Percentiles rank a stretch among this genome's conserved stretches.
phyloP scores from a whole-genome alignment of 2,888 invertebrate genomes.

The Diplazon laetatorius region DNA sequence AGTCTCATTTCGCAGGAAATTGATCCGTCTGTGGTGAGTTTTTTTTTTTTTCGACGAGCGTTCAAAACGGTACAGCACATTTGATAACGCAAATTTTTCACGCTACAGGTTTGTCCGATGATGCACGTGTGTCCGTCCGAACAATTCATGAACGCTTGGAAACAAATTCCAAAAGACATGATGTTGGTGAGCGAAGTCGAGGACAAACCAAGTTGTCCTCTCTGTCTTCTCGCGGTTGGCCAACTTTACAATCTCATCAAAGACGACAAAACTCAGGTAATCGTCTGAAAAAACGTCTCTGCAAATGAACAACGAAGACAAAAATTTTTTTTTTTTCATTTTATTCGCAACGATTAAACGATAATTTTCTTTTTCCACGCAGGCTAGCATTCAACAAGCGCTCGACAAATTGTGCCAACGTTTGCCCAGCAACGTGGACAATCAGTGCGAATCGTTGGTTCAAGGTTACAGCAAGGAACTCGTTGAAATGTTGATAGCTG shows the following conservation, averaged over 20 bases:
- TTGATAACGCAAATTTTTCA: background rate
- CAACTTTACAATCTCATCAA: slow-evolving; percentile 89
- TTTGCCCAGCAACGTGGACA: slow-evolving; percentile 86
- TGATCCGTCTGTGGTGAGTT: slow-evolving; percentile 87
- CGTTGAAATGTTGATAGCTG: slow-evolving; percentile 90
- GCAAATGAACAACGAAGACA: background rate
- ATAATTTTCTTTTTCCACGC: too few species aligned
- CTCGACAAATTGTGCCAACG: slow-evolving; percentile 88
- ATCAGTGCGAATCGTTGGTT: slow-evolving; percentile 90
- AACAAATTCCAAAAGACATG: slow-evolving; percentile 81
- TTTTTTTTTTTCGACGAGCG: too few species aligned
- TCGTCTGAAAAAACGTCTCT: background rate
- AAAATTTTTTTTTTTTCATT: slow-evolving; percentile 63
- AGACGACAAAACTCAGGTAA: slow-evolving; percentile 90
- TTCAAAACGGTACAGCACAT: too few species aligned
- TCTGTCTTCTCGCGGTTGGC: slow-evolving; percentile 92
- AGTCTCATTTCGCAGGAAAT: slow-evolving; percentile 91
- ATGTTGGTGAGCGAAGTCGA: slow-evolving; percentile 83
- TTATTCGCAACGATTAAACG: too few species aligned
- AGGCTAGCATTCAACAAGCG: slow-evolving; percentile 88
- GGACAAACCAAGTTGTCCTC: slow-evolving; percentile 89
- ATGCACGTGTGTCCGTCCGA: slow-evolving; percentile 87
- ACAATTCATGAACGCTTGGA: slow-evolving; percentile 80
- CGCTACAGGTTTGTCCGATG: slow-evolving; percentile 87
- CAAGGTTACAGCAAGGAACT: slow-evolving; percentile 90